A percentile compares a stretch with the other conserved stretches of the same genome.
Evolutionary conservation across 1,140 invertebrate species (phyloP).

Genomic region (Temnothorax curvispinosus): DNA sequence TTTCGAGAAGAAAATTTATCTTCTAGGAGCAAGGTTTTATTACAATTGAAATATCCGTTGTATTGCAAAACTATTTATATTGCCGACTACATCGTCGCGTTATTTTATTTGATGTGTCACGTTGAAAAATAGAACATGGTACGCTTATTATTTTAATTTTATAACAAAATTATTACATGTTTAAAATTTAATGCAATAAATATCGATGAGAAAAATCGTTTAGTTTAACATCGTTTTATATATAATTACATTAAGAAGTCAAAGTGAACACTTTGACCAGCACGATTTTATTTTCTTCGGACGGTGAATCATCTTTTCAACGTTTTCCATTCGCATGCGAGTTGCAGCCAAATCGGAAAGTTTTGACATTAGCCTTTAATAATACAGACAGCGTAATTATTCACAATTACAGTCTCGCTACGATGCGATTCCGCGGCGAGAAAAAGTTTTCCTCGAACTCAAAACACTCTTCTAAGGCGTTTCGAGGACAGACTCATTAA

Average conservation of each 20-base stretch:
- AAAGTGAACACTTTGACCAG: background rate
- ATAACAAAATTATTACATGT: background rate
- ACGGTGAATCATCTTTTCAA: background rate
- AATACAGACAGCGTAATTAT: background rate
- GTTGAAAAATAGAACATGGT: background rate
- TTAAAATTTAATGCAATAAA: background rate
- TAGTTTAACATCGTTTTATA: background rate
- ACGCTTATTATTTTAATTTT: background rate
- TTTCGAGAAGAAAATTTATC: background rate
- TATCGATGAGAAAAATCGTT: background rate
- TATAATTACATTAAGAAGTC: background rate
- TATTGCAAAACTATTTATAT: background rate
- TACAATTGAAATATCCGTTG: background rate
- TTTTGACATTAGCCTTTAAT: conserved; percentile 14
- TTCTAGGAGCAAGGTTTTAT: background rate
- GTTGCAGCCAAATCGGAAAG: conserved; percentile 5
- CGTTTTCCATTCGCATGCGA: conserved; percentile 24
- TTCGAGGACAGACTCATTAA: background rate
- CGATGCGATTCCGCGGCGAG: background rate
- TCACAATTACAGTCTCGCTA: background rate
- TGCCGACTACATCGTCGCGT: background rate
- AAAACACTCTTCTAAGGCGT: background rate
- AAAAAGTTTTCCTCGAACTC: conserved; percentile 2
- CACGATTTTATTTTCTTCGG: background rate
- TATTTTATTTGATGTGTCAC: background rate